Evolutionary conservation across 2,113 vertebrate species (phyloP).

Genomic region (Neomonachus schauinslandi): DNA sequence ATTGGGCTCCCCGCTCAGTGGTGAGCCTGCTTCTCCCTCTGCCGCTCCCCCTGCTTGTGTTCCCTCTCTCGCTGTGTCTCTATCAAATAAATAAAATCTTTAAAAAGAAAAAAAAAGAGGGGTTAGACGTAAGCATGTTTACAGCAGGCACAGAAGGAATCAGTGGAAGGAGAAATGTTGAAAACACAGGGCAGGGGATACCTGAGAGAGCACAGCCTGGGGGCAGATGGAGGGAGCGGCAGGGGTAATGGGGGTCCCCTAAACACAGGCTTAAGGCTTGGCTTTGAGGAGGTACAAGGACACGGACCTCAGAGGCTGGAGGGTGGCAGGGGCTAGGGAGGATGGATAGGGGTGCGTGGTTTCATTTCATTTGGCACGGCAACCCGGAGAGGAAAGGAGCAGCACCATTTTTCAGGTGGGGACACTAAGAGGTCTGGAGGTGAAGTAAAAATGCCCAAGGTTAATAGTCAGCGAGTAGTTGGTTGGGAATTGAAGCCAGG

Average conservation of each 20-base stretch:
- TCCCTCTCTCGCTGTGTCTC: no score
- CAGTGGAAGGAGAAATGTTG: not conserved
- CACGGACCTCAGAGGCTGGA: not conserved
- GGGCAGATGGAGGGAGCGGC: not conserved
- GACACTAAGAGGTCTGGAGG: not conserved
- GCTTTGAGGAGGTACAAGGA: not conserved
- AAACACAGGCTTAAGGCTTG: not conserved
- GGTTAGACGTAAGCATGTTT: not conserved
- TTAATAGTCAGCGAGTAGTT: not conserved
- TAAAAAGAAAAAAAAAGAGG: not conserved
- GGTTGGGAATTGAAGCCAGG: not conserved
- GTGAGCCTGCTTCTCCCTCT: no score
- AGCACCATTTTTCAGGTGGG: not conserved
- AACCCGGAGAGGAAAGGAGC: not conserved
- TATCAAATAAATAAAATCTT: no score
- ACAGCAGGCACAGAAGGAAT: not conserved
- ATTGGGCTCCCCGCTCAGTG: no score
- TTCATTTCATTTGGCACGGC: conserved; percentile 1
- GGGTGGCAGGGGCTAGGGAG: not conserved
- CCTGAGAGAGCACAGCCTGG: not conserved
- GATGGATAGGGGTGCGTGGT: not conserved
- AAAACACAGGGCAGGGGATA: not conserved
- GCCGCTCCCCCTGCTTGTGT: no score
- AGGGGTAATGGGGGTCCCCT: not conserved
- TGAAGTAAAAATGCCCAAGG: not conserved